Evolutionary conservation across 2,113 vertebrate genomes (phyloP), one percentile per base, ranked within the genome.

Genomic region (Galemys pyrenaicus): DNA sequence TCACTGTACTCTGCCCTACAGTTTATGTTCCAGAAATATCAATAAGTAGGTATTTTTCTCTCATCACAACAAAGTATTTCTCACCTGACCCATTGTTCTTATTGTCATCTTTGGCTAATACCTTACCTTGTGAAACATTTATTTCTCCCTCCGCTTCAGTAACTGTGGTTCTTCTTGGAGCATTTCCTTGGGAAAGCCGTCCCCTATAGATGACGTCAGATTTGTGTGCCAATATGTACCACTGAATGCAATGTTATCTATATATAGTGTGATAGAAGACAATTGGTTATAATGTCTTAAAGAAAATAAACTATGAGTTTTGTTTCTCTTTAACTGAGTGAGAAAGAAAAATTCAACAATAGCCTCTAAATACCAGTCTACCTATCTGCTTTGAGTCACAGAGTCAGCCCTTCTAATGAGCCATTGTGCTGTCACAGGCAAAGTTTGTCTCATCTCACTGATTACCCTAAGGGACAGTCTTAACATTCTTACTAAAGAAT

Each of bases 401-500:
- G 16, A 60, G 16, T 75, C 24, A 67, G 1, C 81, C 30, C 71
- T 92, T 26, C 46, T n/a, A 60, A 62, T 73, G 26, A 89, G 67
- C 60, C 73, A 5, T 67, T 26, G 10, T 22, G 7, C 62, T 82
- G 11, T 56, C 75, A 79, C 41, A 71, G 91, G 16, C 6, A 88
- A 96, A 83, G n/a, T 13, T 39, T 77, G 32, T 10, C 4, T 96
- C 81, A 3, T 35, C 35, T 9, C 7, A 84, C 16, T 15, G 95
- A 41, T 1, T 64, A 60, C n/a, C 65, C 30, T 92, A 46, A 6
- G 37, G 92, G 83, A 92, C 88, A 94, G 39, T 44, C n/a, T 70
- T 95, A 95, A 67, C n/a, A 35, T 92, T 88, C 71, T 68, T 83
- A 67, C 30, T 81, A 92, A 92, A 64, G 30, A n/a, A n/a, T n/a